Evolutionary conservation across 35 echinoderm and acorn worm genomes (phyloP).

Genomic region (Apostichopus parvimensis): DNA sequence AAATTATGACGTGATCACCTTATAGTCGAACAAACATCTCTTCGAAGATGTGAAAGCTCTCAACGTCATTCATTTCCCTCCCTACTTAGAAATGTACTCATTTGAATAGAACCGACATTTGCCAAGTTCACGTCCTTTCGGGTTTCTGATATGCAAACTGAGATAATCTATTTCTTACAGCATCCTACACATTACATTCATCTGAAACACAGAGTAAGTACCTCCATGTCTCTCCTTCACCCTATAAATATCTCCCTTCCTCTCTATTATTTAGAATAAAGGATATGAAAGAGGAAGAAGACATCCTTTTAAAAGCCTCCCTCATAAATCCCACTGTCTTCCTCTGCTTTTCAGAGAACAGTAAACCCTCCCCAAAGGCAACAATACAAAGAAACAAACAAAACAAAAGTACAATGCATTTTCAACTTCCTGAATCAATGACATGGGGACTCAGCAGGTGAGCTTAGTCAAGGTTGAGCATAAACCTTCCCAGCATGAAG

Average conservation of each 20-base stretch:
- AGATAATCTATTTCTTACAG: no score
- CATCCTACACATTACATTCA: no score
- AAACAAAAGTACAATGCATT: background rate
- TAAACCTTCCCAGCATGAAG: background rate
- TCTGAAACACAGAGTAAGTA: no score
- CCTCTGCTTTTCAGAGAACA: background rate
- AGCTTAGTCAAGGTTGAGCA: constrained; percentile 3
- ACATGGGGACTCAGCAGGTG: background rate
- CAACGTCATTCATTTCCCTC: no score
- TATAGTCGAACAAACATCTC: no score
- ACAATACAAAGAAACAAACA: background rate
- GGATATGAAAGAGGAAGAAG: background rate
- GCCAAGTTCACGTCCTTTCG: no score
- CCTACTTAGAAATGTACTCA: no score
- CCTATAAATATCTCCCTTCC: background rate
- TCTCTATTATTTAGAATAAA: background rate
- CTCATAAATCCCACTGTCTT: background rate
- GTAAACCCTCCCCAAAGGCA: background rate
- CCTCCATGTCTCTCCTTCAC: background rate
- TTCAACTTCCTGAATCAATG: background rate
- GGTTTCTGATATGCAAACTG: no score
- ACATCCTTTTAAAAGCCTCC: background rate
- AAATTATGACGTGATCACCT: no score
- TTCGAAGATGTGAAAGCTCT: no score
- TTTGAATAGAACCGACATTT: no score